phyloP scores from a whole-genome alignment of 2,113 vertebrate species.

The Lucifuga dentata region DNA sequence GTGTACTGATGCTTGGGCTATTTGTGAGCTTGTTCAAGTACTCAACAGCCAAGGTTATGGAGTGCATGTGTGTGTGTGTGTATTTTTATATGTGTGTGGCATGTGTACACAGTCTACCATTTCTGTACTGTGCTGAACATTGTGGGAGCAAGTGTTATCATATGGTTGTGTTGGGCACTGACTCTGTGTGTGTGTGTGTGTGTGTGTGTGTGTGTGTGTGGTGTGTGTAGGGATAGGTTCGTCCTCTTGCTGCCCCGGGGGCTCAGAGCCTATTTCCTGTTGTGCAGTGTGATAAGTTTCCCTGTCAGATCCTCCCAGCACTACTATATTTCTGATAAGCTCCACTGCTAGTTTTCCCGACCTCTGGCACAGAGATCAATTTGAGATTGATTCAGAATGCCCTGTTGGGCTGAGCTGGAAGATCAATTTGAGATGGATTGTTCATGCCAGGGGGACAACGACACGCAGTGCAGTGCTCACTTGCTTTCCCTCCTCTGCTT shows the following conservation, averaged over 20 bases:
- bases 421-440: constrained; percentile 89
- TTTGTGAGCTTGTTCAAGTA: not conserved
- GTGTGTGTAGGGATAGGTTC: constrained; percentile 65
- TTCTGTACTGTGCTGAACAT: constrained; percentile 53
- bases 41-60: too few relatives aligned
- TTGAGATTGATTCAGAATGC: constrained; percentile 88
- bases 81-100: constrained; percentile 27
- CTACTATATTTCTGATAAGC: constrained; percentile 89
- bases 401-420: constrained; percentile 82
- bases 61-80: constrained; percentile 14
- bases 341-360: constrained; percentile 85
- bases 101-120: constrained; percentile 27
- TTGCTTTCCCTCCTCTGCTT: constrained; percentile 68
- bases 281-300: constrained; percentile 86
- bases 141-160: constrained; percentile 64
- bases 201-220: constrained; percentile 48
- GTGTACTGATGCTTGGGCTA: constrained; percentile 44
- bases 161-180: constrained; percentile 51
- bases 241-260: constrained; percentile 75
- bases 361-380: constrained; percentile 88
- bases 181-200: constrained; percentile 25
- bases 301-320: constrained; percentile 87
- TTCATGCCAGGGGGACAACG: constrained; percentile 82
- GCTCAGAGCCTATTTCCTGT: constrained; percentile 83
- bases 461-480: constrained; percentile 78